Percentiles rank a stretch among this genome's conserved stretches.
Evolutionary conservation across 2,797 vertebrate species (phyloP).

Genomic region (Tenualosa thibaudeaui): DNA sequence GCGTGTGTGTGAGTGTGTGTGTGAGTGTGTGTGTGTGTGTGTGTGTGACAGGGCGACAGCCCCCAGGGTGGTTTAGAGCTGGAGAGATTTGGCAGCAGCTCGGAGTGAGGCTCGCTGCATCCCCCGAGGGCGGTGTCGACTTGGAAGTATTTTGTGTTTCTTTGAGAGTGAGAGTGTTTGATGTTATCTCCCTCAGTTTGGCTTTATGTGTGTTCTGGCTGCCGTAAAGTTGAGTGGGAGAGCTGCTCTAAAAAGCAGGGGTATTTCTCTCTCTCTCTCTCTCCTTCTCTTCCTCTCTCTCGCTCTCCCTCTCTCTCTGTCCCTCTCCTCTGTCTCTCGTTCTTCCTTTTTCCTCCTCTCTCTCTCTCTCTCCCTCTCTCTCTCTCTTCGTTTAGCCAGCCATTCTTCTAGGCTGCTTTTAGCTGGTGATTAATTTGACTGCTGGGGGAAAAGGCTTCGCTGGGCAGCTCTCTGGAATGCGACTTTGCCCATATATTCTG

Average conservation of each 20-base stretch:
- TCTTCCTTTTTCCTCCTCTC: conserved; percentile 53
- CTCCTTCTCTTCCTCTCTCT: conserved; percentile 7
- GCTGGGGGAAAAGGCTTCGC: conserved; percentile 45
- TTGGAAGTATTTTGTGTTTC: conserved; percentile 24
- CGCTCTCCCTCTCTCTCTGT: conserved; percentile 37
- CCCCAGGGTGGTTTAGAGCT: conserved; percentile 18
- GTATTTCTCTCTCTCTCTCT: conserved; percentile 48
- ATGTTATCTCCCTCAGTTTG: conserved; percentile 21
- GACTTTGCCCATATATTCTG: conserved; percentile 64
- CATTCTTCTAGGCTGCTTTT: conserved; percentile 50
- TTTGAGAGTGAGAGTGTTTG: conserved; percentile 25
- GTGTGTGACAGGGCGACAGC: conserved; percentile 27
- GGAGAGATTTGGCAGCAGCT: conserved; percentile 20
- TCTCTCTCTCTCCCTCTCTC: conserved; percentile 40
- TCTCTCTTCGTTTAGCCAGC: conserved; percentile 42
- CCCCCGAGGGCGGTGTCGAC: conserved; percentile 18
- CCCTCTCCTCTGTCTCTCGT: conserved; percentile 27
- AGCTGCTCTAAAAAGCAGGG: conserved; percentile 41
- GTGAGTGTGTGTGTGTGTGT: conserved; percentile 36
- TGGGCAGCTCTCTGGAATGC: conserved; percentile 62
- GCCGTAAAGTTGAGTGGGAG: conserved; percentile 11
- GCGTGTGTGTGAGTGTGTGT: background rate
- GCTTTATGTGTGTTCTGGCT: conserved; percentile 22
- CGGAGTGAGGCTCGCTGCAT: conserved; percentile 1
- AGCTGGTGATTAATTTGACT: conserved; percentile 64